These are phyloP conservation scores for Thalassaphorura encarpata DNA, from an alignment of 1,140 invertebrate species.

Conservation along the genomic window DNA sequence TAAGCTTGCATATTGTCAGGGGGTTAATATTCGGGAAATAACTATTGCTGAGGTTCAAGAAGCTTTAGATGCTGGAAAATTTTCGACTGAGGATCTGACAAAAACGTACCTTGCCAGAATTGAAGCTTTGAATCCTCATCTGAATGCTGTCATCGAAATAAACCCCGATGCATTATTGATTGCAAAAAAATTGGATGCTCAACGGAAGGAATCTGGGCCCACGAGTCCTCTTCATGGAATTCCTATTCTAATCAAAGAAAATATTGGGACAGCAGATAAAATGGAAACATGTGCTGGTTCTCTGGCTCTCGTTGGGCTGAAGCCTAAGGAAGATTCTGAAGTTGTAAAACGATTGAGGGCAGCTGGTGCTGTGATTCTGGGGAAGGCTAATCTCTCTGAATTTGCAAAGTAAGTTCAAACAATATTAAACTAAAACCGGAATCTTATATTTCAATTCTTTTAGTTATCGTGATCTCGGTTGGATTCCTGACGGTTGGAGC, in stretches of 20 bases:
- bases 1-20: too few species aligned
- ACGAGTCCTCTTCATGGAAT: conserved; percentile 13
- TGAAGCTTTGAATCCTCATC: not conserved
- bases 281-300: conserved; percentile 17
- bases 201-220: not conserved
- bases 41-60: not conserved
- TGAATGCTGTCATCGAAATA: conserved; percentile 4
- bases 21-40: not conserved
- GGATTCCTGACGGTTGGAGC: conserved; percentile 19
- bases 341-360: conserved; percentile 2
- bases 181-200: conserved; percentile 1
- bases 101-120: not conserved
- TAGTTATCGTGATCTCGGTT: conserved; percentile 11
- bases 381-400: conserved; percentile 13
- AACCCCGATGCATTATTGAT: not conserved
- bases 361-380: conserved; percentile 14
- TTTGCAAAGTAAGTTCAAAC: conserved; percentile 9
- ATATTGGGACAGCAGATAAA: conserved; percentile 8
- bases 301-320: conserved; percentile 11
- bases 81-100: not conserved
- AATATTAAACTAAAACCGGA: not conserved
- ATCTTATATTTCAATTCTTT: not conserved
- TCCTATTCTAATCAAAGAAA: conserved; percentile 16
- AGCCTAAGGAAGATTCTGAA: conserved; percentile 8
- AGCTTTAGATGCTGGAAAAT: not conserved